These are phyloP conservation scores for Drosophila fungiperda DNA, from an alignment of 2,888 invertebrate species.

Conservation along the genomic window DNA sequence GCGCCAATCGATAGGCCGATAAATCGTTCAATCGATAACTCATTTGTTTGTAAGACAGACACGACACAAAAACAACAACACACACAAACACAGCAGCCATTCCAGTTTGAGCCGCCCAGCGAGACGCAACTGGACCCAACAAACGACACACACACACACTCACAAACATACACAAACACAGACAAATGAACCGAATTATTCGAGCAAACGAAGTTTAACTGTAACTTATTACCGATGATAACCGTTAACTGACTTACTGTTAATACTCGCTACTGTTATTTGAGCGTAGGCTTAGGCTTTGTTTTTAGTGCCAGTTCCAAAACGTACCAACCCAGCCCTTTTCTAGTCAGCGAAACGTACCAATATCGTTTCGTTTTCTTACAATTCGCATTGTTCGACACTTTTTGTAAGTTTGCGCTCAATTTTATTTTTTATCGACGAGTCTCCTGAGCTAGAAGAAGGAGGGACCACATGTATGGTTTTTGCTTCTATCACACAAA, in stretches of 20 bases:
- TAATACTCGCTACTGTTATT: conserved; percentile 44
- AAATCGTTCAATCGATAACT: conserved; percentile 26
- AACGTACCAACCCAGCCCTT: conserved; percentile 18
- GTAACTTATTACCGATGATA: conserved; percentile 67
- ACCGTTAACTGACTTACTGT: conserved; percentile 44
- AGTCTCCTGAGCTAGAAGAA: conserved; percentile 29
- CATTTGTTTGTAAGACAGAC: conserved; percentile 25
- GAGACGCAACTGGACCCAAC: conserved; percentile 64
- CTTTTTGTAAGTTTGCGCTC: conserved; percentile 26
- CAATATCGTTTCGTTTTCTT: conserved; percentile 39
- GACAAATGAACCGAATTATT: conserved; percentile 13
- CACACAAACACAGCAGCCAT: conserved; percentile 47
- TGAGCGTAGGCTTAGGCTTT: conserved; percentile 46
- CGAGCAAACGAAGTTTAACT: conserved; percentile 36
- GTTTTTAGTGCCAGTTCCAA: conserved; percentile 18
- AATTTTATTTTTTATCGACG: conserved; percentile 24
- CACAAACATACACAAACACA: conserved; percentile 15
- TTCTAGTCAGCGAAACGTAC: conserved; percentile 54
- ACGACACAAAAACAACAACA: conserved; percentile 20
- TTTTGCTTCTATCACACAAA: conserved; percentile 23
- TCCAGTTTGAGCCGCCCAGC: conserved; percentile 63
- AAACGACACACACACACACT: conserved; percentile 41
- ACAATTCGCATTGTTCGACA: conserved; percentile 17
- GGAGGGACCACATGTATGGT: conserved; percentile 57
- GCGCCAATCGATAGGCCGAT: conserved; percentile 32